Evolutionary conservation across 2,888 invertebrate genomes (phyloP).

Genomic region (Xylocampa areola): DNA sequence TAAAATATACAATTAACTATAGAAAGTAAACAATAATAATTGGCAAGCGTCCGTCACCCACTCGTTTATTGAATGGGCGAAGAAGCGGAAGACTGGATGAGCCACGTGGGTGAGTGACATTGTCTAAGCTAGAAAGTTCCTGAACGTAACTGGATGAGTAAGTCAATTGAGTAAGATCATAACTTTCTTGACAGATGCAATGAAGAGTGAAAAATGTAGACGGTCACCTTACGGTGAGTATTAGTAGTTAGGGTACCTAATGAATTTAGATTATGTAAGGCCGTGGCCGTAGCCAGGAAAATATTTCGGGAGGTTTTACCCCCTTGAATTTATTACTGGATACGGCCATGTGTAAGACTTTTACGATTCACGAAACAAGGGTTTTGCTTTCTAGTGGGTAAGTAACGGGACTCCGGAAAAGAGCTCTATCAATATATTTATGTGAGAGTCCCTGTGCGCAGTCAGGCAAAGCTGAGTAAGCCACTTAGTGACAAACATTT

Average conservation of each 20-base stretch:
- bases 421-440: neutral
- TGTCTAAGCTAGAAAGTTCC: slow-evolving; percentile 63
- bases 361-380: too few relatives aligned
- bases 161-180: slow-evolving; percentile 54
- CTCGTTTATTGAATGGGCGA: slow-evolving; percentile 72
- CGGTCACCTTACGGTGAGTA: slow-evolving; percentile 21
- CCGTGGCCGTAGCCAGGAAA: too few relatives aligned
- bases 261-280: neutral
- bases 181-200: slow-evolving; percentile 30
- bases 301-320: too few relatives aligned
- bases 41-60: slow-evolving; percentile 79
- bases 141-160: slow-evolving; percentile 51
- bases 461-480: neutral
- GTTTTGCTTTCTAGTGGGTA: too few relatives aligned
- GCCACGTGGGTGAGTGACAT: slow-evolving; percentile 72
- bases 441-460: too few relatives aligned
- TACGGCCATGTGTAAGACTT: too few relatives aligned
- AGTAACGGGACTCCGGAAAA: too few relatives aligned
- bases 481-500: neutral
- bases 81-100: slow-evolving; percentile 78
- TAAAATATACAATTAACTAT: slow-evolving; percentile 77
- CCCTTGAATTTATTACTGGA: too few relatives aligned
- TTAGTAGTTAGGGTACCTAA: neutral
- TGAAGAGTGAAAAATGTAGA: slow-evolving; percentile 33
- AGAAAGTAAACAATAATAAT: slow-evolving; percentile 84